Conservation (phyloP, 2,888 invertebrate genomes). For the Perdita meconis region DNA sequence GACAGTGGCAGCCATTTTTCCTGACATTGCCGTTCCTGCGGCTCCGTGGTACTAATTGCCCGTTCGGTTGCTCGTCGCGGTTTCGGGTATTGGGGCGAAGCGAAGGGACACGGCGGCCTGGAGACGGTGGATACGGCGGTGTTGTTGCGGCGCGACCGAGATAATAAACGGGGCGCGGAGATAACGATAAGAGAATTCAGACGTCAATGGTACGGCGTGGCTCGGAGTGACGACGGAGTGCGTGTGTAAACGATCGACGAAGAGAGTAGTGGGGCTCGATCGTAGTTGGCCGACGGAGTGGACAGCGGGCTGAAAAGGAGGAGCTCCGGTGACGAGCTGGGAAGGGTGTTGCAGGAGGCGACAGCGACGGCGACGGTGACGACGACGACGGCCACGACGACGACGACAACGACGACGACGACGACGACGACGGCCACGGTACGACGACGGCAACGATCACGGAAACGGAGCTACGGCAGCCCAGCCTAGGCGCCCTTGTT, state of each 20-base stretch:
- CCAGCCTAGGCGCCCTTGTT: conserved; percentile 44
- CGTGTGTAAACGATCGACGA: conserved; percentile 59
- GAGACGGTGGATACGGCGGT: conserved; percentile 21
- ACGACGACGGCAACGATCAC: conserved; percentile 46
- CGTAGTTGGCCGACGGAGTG: conserved; percentile 57
- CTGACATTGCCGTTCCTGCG: conserved; percentile 60
- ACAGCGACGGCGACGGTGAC: conserved; percentile 51
- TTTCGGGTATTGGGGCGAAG: conserved; percentile 26
- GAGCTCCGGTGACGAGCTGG: conserved; percentile 48
- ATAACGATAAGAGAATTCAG: conserved; percentile 68
- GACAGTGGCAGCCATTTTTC: conserved; percentile 74
- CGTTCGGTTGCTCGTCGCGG: conserved; percentile 20
- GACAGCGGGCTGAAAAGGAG: conserved; percentile 63
- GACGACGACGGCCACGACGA: conserved; percentile 24
- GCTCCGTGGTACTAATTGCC: conserved; percentile 56
- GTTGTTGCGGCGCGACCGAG: conserved; percentile 57
- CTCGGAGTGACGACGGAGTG: conserved; percentile 62
- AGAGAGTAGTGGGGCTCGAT: conserved; percentile 59
- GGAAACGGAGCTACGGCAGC: conserved; percentile 51
- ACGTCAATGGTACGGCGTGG: conserved; percentile 69
- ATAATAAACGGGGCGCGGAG: conserved; percentile 51
- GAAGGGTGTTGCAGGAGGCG: conserved; percentile 50
- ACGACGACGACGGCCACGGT: conserved; percentile 36
- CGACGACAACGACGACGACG: conserved; percentile 24
- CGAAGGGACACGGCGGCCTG: conserved; percentile 41